A percentile compares a stretch with the other conserved stretches of the same genome.
Conservation (phyloP, 2,113 vertebrate genomes). For the Platichthys flesus region DNA sequence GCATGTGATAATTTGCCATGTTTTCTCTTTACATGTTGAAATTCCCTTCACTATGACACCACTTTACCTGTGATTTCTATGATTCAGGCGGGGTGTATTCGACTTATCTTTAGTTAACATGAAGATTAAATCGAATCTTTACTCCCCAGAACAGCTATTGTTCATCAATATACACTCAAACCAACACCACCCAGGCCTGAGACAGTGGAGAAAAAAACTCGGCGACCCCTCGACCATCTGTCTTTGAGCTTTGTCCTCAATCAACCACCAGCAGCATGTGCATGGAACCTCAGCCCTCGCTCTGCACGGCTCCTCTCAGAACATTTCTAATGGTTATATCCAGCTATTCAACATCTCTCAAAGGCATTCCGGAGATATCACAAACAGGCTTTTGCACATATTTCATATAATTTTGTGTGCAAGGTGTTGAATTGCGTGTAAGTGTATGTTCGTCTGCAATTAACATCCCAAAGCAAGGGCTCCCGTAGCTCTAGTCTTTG, state of each 20-base stretch:
- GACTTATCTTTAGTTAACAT: no score
- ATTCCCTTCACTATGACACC: no score
- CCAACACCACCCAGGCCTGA: no score
- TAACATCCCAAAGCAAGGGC: slow-evolving; percentile 20
- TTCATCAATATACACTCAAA: no score
- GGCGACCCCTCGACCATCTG: slow-evolving; percentile 41
- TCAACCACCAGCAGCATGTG: slow-evolving; percentile 49
- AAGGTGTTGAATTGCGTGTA: slow-evolving; percentile 1
- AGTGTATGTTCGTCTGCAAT: background rate
- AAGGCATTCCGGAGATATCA: slow-evolving; percentile 37
- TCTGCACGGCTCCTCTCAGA: slow-evolving; percentile 41
- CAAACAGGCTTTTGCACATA: slow-evolving; percentile 24
- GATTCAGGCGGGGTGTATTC: no score
- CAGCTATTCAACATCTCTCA: slow-evolving; percentile 9
- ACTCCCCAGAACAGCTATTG: no score
- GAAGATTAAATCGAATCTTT: no score
- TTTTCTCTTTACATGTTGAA: no score
- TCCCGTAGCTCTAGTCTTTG: background rate
- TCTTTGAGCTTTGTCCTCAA: slow-evolving; percentile 48
- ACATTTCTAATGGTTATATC: slow-evolving; percentile 40
- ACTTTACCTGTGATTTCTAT: no score
- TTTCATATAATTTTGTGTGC: slow-evolving; percentile 4
- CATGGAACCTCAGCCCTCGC: slow-evolving; percentile 44
- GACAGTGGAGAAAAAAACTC: background rate
- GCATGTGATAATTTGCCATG: no score